A percentile compares a stretch with the other conserved stretches of the same genome.
Evolutionary conservation across 2,113 vertebrate genomes (phyloP).

Genomic region (Pelusios castaneus): DNA sequence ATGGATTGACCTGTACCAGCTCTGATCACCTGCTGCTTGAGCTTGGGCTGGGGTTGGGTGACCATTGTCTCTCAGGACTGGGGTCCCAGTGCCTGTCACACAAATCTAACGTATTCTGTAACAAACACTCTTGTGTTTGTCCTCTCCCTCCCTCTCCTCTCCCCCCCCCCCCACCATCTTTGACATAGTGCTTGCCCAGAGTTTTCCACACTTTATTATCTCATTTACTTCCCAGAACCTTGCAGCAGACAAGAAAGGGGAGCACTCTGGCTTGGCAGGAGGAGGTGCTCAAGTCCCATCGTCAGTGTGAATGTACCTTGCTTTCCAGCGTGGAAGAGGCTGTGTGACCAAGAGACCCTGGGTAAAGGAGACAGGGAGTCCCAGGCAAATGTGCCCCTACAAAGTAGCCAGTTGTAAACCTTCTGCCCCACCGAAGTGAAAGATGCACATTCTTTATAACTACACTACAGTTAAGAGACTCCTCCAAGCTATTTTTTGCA

Average conservation of each 20-base stretch:
- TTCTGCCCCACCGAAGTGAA: not conserved
- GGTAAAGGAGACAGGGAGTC: not conserved
- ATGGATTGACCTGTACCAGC: not conserved
- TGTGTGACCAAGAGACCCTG: not conserved
- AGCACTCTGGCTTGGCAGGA: not conserved
- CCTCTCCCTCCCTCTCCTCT: too few relatives aligned
- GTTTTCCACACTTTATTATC: not conserved
- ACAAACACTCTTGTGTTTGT: not conserved
- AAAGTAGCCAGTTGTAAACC: not conserved
- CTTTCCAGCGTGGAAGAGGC: not conserved
- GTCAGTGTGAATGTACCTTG: not conserved
- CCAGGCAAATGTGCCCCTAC: not conserved
- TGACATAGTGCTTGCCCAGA: not conserved
- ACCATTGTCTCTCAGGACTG: not conserved
- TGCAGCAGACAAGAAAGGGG: too few relatives aligned
- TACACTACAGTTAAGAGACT: not conserved
- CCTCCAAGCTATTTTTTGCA: not conserved
- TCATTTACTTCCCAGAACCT: rapidly evolving
- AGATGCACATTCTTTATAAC: not conserved
- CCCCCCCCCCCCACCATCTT: not conserved
- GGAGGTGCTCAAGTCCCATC: not conserved
- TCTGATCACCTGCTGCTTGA: not conserved
- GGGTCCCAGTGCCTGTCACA: not conserved
- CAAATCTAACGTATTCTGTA: not conserved
- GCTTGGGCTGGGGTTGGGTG: not conserved